Conservation (phyloP, 2,888 invertebrate genomes). For the Chymomyza caudatula region DNA sequence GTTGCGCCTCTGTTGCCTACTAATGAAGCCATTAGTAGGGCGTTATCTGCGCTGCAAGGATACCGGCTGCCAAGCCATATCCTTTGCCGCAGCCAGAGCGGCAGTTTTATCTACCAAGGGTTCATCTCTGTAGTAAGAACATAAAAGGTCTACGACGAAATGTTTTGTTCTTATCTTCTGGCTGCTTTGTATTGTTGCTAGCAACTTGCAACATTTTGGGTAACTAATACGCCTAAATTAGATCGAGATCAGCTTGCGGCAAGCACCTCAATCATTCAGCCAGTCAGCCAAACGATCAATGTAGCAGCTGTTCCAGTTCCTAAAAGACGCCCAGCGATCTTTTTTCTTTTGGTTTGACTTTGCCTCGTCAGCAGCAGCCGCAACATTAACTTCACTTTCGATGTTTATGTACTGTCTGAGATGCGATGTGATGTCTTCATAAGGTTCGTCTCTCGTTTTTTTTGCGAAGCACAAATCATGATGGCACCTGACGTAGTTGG, state of each 20-base stretch:
- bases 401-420: slow-evolving; percentile 27
- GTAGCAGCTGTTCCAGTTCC: slow-evolving; percentile 55
- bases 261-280: slow-evolving; percentile 19
- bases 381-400: slow-evolving; percentile 51
- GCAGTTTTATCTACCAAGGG: background rate
- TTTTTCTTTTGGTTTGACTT: slow-evolving; percentile 30
- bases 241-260: slow-evolving; percentile 59
- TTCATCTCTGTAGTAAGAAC: background rate
- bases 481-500: slow-evolving; percentile 57
- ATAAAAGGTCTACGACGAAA: slow-evolving; percentile 33
- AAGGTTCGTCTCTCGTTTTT: slow-evolving; percentile 17
- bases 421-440: slow-evolving; percentile 42
- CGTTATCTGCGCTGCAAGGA: slow-evolving; percentile 53
- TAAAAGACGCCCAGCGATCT: slow-evolving; percentile 37
- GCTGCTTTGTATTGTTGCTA: background rate
- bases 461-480: slow-evolving; percentile 48
- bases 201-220: slow-evolving; percentile 53
- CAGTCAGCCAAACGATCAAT: background rate
- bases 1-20: slow-evolving; percentile 33
- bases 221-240: slow-evolving; percentile 72
- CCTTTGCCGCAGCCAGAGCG: slow-evolving; percentile 21
- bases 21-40: slow-evolving; percentile 68
- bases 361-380: slow-evolving; percentile 32
- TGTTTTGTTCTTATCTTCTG: slow-evolving; percentile 28
- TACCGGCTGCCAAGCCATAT: slow-evolving; percentile 26